Evolutionary conservation across 2,888 invertebrate species (phyloP), one percentile per base, ranked within the genome.

Genomic region (Neelides folsomi): DNA sequence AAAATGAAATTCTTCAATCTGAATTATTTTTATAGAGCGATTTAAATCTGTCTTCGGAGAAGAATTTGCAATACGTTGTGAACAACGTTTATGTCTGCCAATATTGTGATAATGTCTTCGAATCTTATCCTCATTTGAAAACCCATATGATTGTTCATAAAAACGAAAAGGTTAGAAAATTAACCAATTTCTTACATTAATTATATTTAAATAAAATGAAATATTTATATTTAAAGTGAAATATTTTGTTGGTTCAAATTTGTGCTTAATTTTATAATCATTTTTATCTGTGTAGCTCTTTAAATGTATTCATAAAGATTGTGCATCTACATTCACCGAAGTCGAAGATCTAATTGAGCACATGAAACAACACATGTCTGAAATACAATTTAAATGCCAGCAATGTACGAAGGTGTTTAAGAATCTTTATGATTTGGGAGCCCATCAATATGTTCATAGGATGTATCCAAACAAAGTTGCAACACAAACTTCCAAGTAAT

Each of bases 301-400:
- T 68, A 80, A 79, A 67, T 82, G 82, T 68, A 77, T 80, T 49
- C 77, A 81, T 67, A 74, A 73, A 59, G 73, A 75, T 15, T 83
- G 82, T 67, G 72, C 73, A 45, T 70, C 71, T 61, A 77, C 78
- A 65, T 81, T 77, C 68, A 71, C 74, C 27, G 78, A 78, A 47
- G 68, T 81, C 45, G 79, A 80, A 51, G 69, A 71, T 39, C 77
- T 81, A 63, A 69, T 82, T 41, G 72, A 76, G 53, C 82, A 82
- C 68, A 77, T 79, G 2, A 73, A 76, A 58, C 65, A 65, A 5
- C 75, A 75, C 59, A 68, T 69, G 57, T 68, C 66, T 54, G 80
- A 80, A 64, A 71, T 75, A 59, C 71, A 73, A 36, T 82, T 80
- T 65, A 69, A 73, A 38, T 82, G 82, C 65, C 79, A 81, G 66